Percentiles rank a stretch among this genome's conserved stretches.
These are phyloP conservation scores for Vombatus ursinus DNA, from an alignment of 2,113 vertebrate species.

Conservation along the genomic window DNA sequence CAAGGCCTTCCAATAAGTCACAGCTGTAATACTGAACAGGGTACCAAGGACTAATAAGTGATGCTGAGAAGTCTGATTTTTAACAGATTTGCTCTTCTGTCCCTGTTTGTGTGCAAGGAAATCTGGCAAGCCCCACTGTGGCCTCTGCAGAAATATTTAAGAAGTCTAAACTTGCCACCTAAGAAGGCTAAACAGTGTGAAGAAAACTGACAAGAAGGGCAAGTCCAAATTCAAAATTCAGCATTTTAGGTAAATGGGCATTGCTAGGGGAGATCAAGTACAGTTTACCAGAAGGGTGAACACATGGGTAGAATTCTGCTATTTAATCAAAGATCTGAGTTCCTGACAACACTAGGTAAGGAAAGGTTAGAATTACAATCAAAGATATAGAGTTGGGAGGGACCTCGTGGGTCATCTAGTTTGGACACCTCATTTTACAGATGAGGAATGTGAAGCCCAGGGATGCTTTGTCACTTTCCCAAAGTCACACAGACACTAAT, in stretches of 20 bases:
- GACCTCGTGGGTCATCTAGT: not conserved
- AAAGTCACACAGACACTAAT: not conserved
- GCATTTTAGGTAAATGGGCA: not conserved
- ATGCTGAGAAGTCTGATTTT: not conserved
- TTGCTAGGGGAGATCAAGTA: not conserved
- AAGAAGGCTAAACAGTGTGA: not conserved
- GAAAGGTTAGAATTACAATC: not conserved
- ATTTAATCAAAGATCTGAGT: not conserved
- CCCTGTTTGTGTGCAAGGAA: not conserved
- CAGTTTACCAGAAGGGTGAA: not conserved
- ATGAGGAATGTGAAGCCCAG: not conserved
- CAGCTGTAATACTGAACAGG: not conserved
- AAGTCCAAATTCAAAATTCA: not conserved
- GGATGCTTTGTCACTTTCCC: not conserved
- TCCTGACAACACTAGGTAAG: not conserved
- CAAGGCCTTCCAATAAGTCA: constrained; percentile 15
- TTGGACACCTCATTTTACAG: not conserved
- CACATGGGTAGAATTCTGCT: not conserved
- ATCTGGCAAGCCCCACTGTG: not conserved
- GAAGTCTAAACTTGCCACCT: not conserved
- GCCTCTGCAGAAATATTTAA: not conserved
- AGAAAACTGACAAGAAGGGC: not conserved
- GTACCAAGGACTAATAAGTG: not conserved
- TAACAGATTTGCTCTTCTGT: not conserved
- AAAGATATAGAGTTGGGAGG: not conserved